Evolutionary conservation across 2,113 vertebrate species (phyloP), one percentile per base, ranked within the genome.

Genomic region (Ceyx melanurus): DNA sequence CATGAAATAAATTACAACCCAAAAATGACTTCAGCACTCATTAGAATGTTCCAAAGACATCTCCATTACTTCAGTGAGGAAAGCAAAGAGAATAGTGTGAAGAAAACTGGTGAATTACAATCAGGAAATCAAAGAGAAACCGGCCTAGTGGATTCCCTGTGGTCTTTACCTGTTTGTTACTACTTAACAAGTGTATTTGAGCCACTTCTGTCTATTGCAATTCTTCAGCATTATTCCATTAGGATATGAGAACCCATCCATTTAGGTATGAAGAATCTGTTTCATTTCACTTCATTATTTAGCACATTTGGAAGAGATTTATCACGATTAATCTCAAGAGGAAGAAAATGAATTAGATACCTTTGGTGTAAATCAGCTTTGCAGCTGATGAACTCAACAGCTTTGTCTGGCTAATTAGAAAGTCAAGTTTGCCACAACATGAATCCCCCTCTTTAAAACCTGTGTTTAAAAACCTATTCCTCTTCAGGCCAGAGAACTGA

Each of bases 341-440:
- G n/a, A 82, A 83, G 53, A 92, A 94, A 94, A 88, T 37, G 8
- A 93, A 75, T 88, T 71, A n/a, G 65, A 91, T 81, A 71, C n/a
- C 54, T 95, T 91, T 82, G 66, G 78, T 85, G 74, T 73, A 91
- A 89, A 87, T 92, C 64, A 85, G 42, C 54, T 86, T 68, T 0
- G 0, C 73, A 62, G 42, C 70, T 78, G 76, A 82, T 66, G 56
- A 94, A 72, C 50, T 62, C 40, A 72, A 50, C 56, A 67, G n/a
- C 81, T 92, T 82, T 89, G 26, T 54, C 31, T 77, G 56, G 40
- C 19, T 88, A 83, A 92, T 77, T 91, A 75, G n/a, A 65, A 86
- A 68, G 11, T 29, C 9, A 78, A 83, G 31, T 74, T 81, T 85
- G 37, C 31, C 62, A 76, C 54, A 68, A 33, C 13, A 37, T 1